Base-by-base conservation (phyloP, 1,140 invertebrate genomes). In the Argopecten irradians region DNA sequence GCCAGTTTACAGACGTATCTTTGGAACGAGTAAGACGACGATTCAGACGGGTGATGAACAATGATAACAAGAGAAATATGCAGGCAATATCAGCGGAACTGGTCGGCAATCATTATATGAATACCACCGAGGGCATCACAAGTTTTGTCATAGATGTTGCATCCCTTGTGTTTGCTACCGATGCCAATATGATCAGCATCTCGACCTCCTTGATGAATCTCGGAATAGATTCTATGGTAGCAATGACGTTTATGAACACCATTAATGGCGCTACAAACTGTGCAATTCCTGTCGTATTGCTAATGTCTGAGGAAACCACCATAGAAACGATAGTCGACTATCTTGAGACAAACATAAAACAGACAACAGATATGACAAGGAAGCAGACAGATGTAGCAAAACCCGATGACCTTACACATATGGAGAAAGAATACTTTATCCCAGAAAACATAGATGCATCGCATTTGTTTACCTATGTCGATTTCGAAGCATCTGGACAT, bases 31-130 rank as follows among this genome's bases (percentile, higher is more conserved):
- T 82, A 11, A 19, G 43, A 28, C 33, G 46, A 14, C 22, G 36
- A 41, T 87, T 83, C 46, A 87, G 36, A 83, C 34, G 55, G n/a
- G 34, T 87, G 22, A n/a, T 87, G 0, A 41, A 39, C 35, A 83
- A 87, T 39, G n/a, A 83, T 28, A 36, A 33, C 32, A 34, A 14
- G 16, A 9, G 55, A 83, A 87, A 35, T 7, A 83, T 22, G 34
- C 32, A 87, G 19, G n/a, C 85, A 13, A 46, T 33, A 32, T 33
- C 28, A 16, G 13, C 34, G 22, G 39, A 87, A 34, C 32, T 83
- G 33, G 82, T 39, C 86, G 14, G 32, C 0, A 87, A 87, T 87
- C 19, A 83, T 39, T 14, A 83, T 36, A 41, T 82, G 34, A 32
- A 33, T 87, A 14, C 71, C 86, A 87, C 82, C 28, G 39, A 87